Conservation (phyloP, 2,113 vertebrate genomes). For the Phasianus colchicus region DNA sequence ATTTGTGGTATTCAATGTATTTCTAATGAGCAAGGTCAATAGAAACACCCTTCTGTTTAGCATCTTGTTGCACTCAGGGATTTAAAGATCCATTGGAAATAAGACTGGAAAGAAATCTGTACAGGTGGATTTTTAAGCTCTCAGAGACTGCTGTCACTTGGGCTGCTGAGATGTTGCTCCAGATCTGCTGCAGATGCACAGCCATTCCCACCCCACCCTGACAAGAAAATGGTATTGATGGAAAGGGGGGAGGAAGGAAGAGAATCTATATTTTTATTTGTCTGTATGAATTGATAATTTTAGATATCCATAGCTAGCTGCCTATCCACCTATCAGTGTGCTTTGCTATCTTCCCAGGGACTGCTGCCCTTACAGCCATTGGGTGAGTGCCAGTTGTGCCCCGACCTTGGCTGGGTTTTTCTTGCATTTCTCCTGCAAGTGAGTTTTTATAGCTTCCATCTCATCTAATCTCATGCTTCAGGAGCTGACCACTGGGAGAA, state of each 20-base stretch:
- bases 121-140: neutral
- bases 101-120: neutral
- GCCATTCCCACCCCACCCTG: neutral
- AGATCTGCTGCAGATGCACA: neutral
- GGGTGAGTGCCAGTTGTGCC: accelerated
- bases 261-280: neutral
- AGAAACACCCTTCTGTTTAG: neutral
- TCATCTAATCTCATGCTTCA: neutral
- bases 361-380: neutral
- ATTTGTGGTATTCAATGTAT: neutral
- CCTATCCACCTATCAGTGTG: neutral
- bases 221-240: accelerated
- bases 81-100: neutral
- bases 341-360: neutral
- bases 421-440: neutral
- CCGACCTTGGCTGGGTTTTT: neutral
- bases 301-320: neutral
- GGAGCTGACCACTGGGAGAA: neutral
- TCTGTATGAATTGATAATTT: neutral
- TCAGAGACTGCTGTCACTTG: neutral
- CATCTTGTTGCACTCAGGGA: neutral
- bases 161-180: neutral
- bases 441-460: neutral
- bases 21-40: neutral
- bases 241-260: neutral